Evolutionary conservation across 1,140 invertebrate genomes (phyloP), one percentile per base, ranked within the genome.

Genomic region (Platorchestia sp.): DNA sequence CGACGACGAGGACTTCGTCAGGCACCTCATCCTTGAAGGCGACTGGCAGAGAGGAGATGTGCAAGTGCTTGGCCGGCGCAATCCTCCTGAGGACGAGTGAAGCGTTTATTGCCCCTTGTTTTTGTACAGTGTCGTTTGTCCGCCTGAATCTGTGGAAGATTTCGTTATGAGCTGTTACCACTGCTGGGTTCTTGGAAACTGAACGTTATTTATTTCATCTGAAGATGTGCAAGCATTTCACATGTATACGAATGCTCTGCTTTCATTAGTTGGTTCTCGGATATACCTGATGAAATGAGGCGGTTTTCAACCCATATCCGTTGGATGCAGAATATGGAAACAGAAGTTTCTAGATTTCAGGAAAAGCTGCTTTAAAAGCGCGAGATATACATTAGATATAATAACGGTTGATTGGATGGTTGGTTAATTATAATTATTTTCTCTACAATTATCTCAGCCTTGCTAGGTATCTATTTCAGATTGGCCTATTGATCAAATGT

Each of bases 1-100:
- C 45, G 96, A 96, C 75, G 96, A 96, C 86, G 96, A 96, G 90
- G 96, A 96, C 95, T 96, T 96, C 95, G 96, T 96, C 86, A 86
- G 96, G n/a, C 96, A 96, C 75, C 95, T 96, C 36, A 96, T 96
- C 42, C 87, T 96, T 1, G 96, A 96, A 75, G 96, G 96, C n/a
- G 96, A 96, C 47, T 96, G 96, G 96, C 96, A 96, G 91, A 95
- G 96, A n/a, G 96, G 96, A 45, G 96, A 96, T 53, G 95, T 96
- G 45, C 96, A 96, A 47, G 96, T 96, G 86, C 75, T 96, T 87
- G 96, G 96, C 51, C 90, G 95, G 59, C 93, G 95, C 14, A 93
- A 93, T 45, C 90, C 90, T 89, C 87, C 87, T 16, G 87, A 89
- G 87, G 87, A 89, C 14, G 87, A 89, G 36, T 89, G 43, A 89